Percentiles rank a stretch among this genome's conserved stretches.
Evolutionary conservation across 2,888 invertebrate genomes (phyloP).

Genomic region (Drosophila nr. medialis): DNA sequence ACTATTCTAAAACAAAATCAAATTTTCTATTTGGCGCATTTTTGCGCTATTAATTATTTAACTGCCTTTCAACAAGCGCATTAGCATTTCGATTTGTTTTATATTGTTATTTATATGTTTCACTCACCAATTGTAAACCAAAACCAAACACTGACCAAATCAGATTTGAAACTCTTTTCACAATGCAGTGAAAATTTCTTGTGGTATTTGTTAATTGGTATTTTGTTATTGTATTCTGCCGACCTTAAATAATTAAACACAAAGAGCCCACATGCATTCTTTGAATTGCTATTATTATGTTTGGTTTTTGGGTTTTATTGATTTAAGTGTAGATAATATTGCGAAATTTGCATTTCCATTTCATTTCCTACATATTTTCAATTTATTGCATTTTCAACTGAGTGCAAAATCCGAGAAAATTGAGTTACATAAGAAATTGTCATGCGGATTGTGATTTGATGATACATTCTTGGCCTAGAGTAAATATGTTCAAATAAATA

Average conservation of each 20-base stretch:
- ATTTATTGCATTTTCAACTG: constrained; percentile 4
- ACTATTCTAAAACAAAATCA: constrained; percentile 10
- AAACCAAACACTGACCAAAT: constrained; percentile 7
- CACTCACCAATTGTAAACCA: constrained; percentile 3
- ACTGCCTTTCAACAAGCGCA: constrained; percentile 34
- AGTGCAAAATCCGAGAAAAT: not conserved
- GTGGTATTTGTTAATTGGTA: no score
- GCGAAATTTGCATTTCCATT: not conserved
- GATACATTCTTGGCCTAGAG: not conserved
- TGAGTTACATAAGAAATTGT: not conserved
- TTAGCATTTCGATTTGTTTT: constrained; percentile 33
- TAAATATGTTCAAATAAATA: not conserved
- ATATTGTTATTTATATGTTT: constrained; percentile 20
- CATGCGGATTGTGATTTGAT: not conserved
- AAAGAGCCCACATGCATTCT: not conserved
- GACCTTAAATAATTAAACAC: constrained; percentile 12
- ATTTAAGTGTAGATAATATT: not conserved
- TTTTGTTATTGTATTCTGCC: no score
- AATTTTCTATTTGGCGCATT: constrained; percentile 27
- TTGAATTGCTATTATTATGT: constrained; percentile 4
- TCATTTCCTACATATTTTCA: not conserved
- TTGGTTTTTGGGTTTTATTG: constrained; percentile 15
- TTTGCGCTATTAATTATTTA: constrained; percentile 59
- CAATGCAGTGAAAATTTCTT: not conserved
- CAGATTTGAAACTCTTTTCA: constrained; percentile 16